Conservation (phyloP, 2,888 invertebrate species). For the Agrochola lychnidis region DNA sequence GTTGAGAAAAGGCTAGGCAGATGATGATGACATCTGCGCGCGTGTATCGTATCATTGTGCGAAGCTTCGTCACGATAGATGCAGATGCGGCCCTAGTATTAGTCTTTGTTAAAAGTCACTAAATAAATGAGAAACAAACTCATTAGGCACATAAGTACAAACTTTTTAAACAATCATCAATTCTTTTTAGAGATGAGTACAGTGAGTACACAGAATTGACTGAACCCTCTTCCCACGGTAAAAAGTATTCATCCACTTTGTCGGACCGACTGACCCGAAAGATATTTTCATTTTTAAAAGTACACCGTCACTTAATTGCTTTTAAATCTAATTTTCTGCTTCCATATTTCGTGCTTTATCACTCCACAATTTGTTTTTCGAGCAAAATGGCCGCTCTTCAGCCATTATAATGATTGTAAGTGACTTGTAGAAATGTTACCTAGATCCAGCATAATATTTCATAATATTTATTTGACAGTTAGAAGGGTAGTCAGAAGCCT, state of each 20-base stretch:
- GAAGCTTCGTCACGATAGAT: too few relatives aligned
- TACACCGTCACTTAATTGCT: constrained; percentile 73
- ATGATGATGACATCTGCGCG: too few relatives aligned
- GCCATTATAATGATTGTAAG: constrained; percentile 74
- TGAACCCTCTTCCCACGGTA: constrained; percentile 22
- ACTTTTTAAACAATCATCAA: constrained; percentile 29
- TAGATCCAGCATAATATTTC: constrained; percentile 7
- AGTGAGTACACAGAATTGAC: constrained; percentile 14
- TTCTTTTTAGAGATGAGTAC: constrained; percentile 38
- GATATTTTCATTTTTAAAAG: constrained; percentile 67
- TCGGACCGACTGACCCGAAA: constrained; percentile 47
- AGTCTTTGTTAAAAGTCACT: not conserved
- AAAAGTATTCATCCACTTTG: constrained; percentile 43
- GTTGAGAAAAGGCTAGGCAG: too few relatives aligned
- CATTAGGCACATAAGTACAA: too few relatives aligned
- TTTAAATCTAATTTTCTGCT: constrained; percentile 71
- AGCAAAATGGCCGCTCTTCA: constrained; percentile 72
- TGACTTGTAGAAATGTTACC: constrained; percentile 75
- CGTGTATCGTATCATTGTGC: too few relatives aligned
- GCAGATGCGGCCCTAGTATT: too few relatives aligned
- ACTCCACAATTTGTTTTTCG: constrained; percentile 78
- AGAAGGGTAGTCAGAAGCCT: not conserved
- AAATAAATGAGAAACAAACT: not conserved
- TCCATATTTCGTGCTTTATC: constrained; percentile 79
- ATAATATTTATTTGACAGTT: not conserved